phyloP scores from a whole-genome alignment of 2,888 invertebrate genomes.

The Ophraella communa region DNA sequence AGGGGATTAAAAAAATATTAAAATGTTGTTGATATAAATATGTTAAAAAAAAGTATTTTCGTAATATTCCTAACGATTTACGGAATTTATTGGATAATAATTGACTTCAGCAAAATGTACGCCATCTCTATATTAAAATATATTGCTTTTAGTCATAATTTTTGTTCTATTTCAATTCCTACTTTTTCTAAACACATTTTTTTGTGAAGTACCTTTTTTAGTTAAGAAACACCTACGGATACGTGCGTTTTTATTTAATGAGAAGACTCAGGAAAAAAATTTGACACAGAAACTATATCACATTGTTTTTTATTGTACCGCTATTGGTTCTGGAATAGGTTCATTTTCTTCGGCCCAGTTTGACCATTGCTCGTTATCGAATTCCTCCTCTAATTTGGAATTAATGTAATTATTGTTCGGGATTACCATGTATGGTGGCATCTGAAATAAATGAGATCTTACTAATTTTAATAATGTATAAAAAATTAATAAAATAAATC shows the following conservation, averaged over 20 bases:
- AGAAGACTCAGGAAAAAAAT: not conserved
- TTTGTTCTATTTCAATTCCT: too few relatives aligned
- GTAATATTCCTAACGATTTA: too few relatives aligned
- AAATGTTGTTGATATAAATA: too few relatives aligned
- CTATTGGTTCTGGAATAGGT: constrained; percentile 46
- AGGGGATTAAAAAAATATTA: too few relatives aligned
- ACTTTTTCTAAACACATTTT: not conserved
- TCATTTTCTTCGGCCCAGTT: constrained; percentile 49
- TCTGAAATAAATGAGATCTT: constrained; percentile 33
- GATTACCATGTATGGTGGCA: constrained; percentile 46
- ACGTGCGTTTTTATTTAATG: not conserved
- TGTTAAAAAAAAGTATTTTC: too few relatives aligned
- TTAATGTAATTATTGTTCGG: constrained; percentile 47
- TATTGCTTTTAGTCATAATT: too few relatives aligned
- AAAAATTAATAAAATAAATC: too few relatives aligned
- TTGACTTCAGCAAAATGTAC: too few relatives aligned
- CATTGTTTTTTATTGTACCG: constrained; percentile 48
- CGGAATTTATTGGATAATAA: too few relatives aligned
- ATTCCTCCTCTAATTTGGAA: constrained; percentile 45
- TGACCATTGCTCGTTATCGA: constrained; percentile 43
- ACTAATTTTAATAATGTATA: too few relatives aligned
- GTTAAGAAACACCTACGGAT: not conserved
- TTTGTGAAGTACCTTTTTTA: not conserved
- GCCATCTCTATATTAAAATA: too few relatives aligned
- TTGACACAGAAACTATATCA: constrained; percentile 14